Evolutionary conservation across 2,113 vertebrate species (phyloP).

Genomic region (Chrysemys picta): DNA sequence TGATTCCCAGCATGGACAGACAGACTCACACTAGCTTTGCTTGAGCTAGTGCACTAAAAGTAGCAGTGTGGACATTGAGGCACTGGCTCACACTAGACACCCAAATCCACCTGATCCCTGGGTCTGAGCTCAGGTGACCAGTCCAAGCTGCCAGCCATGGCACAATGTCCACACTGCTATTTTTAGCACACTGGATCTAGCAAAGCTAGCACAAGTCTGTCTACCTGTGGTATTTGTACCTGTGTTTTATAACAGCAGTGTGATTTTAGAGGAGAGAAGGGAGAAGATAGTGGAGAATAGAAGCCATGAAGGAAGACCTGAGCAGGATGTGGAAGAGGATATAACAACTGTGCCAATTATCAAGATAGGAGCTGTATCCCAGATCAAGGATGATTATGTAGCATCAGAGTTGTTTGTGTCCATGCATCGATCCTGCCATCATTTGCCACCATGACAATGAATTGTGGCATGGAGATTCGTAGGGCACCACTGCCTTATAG

Average conservation of each 20-base stretch:
- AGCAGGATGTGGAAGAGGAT: neutral
- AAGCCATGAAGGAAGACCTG: neutral
- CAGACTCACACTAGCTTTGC: too few species aligned
- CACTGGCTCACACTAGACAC: too few species aligned
- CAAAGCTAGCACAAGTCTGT: too few species aligned
- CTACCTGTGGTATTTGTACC: neutral
- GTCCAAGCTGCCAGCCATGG: too few species aligned
- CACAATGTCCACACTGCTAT: too few species aligned
- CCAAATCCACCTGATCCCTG: too few species aligned
- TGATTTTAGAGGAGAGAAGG: neutral
- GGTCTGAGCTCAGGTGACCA: too few species aligned
- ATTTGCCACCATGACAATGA: neutral
- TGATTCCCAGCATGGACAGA: too few species aligned
- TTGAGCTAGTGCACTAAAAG: too few species aligned
- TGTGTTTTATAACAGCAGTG: fast-evolving
- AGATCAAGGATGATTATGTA: neutral
- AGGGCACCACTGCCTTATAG: neutral
- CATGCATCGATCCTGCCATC: neutral
- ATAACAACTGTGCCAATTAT: neutral
- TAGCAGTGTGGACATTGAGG: too few species aligned
- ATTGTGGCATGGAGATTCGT: neutral
- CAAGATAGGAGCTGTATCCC: neutral
- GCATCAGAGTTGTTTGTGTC: neutral
- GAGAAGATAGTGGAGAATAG: neutral
- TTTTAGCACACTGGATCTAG: too few species aligned